Evolutionary conservation across 1,140 invertebrate species (phyloP), one percentile per base, ranked within the genome.

Genomic region (Papilio polyxenes): DNA sequence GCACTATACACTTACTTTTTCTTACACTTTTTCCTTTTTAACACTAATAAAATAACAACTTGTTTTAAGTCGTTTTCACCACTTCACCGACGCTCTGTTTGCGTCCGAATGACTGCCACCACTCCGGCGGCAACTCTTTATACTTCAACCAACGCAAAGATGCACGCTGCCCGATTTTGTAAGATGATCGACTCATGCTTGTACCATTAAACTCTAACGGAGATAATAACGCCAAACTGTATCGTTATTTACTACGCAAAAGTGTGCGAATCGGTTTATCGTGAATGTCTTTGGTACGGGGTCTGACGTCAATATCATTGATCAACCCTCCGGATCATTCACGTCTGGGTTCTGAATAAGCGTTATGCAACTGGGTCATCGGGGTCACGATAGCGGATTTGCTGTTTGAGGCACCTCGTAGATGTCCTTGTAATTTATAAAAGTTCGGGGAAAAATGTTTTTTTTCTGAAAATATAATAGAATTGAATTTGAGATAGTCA

Each of bases 61-160:
- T 86, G 84, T 80, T 84, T 86, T 81, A 88, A 87, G 79, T 84
- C 80, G 82, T 86, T 85, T 87, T 88, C 86, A 92, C 92, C 82
- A 91, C 90, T 92, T 91, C 88, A 91, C 92, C 82, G 91, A 85
- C 87, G 91, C 93, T 90, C 86, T 89, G 93, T 89, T 91, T 90
- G 89, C 87, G 89, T 89, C 84, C 87, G 93, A 93, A 94, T 93
- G 92, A 89, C 90, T 91, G 88, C 89, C 87, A 90, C 85, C 88
- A 89, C 89, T 85, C 91, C 91, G 87, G 89, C 89, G 84, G 82
- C 92, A 77, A 85, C 88, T 89, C 90, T 94, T 94, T 94, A 94
- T 94, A 94, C 90, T 90, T 93, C 89, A 88, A 93, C 90, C 89
- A 89, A 88, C 84, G 86, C 87, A 92, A 94, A 94, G 92, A 93